These are phyloP conservation scores for Sycophila texana DNA, from an alignment of 2,888 invertebrate species.

Conservation along the genomic window DNA sequence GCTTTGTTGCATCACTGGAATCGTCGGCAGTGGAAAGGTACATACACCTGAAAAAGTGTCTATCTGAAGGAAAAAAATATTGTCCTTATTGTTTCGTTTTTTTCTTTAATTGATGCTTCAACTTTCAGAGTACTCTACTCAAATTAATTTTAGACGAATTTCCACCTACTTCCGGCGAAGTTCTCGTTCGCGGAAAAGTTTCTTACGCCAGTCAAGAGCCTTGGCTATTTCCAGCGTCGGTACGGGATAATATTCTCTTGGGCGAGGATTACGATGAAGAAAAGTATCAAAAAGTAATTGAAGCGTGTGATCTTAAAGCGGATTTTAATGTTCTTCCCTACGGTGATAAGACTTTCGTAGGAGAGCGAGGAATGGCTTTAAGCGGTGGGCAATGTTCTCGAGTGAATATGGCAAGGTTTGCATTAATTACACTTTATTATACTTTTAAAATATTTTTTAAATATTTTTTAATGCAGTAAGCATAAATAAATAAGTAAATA, in stretches of 20 bases:
- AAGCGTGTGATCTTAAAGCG: conserved; percentile 71
- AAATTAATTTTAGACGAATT: conserved; percentile 86
- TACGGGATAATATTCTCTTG: conserved; percentile 91
- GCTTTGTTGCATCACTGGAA: conserved; percentile 88
- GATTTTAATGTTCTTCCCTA: conserved; percentile 81
- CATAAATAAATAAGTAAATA: too few species aligned
- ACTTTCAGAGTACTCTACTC: conserved; percentile 79
- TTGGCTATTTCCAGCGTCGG: conserved; percentile 87
- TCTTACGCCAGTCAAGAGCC: conserved; percentile 91
- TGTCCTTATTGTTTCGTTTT: not conserved
- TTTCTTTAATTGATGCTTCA: not conserved
- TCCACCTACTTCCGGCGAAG: conserved; percentile 78
- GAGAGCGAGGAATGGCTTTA: conserved; percentile 84
- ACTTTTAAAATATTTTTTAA: too few species aligned
- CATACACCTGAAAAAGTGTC: not conserved
- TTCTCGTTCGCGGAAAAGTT: conserved; percentile 81
- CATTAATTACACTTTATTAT: too few species aligned
- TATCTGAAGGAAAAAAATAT: not conserved
- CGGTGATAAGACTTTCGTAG: conserved; percentile 83
- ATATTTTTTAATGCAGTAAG: too few species aligned
- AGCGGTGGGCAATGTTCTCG: conserved; percentile 86
- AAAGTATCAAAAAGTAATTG: conserved; percentile 77
- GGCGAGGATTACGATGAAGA: conserved; percentile 81
- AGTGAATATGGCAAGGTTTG: conserved; percentile 83
- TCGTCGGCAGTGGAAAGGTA: conserved; percentile 91